Percentiles rank a stretch among this genome's conserved stretches.
Conservation (phyloP, 2,797 vertebrate genomes). For the Naso thynnoides region DNA sequence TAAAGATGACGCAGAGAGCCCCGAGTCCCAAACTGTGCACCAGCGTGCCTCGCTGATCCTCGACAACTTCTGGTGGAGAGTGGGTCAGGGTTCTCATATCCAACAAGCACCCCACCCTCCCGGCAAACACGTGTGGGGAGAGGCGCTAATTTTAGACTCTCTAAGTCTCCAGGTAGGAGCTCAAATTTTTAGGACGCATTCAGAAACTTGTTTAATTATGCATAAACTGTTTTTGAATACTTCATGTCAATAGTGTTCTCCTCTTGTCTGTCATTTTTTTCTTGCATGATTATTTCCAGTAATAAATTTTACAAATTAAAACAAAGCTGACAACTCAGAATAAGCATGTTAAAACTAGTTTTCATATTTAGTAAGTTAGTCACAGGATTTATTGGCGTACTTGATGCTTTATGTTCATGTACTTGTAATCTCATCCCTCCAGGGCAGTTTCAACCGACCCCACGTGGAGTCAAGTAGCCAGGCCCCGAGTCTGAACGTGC, state of each 20-base stretch:
- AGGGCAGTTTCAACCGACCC: constrained; percentile 93
- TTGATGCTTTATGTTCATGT: not conserved
- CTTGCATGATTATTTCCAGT: not conserved
- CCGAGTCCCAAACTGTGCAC: constrained; percentile 88
- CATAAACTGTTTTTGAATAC: not conserved
- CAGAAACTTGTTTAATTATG: not conserved
- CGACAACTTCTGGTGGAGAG: constrained; percentile 97
- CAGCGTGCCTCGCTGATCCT: constrained; percentile 88
- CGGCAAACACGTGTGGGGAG: constrained; percentile 97
- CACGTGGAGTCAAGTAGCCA: constrained; percentile 81
- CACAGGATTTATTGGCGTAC: not conserved
- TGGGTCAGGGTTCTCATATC: constrained; percentile 97
- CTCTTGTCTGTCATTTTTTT: not conserved
- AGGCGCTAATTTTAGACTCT: constrained; percentile 93
- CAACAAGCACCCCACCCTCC: constrained; percentile 94
- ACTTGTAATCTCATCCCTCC: constrained; percentile 31
- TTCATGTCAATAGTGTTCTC: no score
- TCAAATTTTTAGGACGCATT: not conserved
- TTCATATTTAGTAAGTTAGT: not conserved
- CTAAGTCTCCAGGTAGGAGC: constrained; percentile 90
- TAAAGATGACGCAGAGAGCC: constrained; percentile 83
- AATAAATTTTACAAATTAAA: not conserved
- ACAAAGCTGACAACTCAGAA: not conserved
- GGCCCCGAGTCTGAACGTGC: constrained; percentile 87
- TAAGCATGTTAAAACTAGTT: not conserved